Conservation (phyloP, 92 coral and sea anemone genomes). For the Parazoanthus darwini region DNA sequence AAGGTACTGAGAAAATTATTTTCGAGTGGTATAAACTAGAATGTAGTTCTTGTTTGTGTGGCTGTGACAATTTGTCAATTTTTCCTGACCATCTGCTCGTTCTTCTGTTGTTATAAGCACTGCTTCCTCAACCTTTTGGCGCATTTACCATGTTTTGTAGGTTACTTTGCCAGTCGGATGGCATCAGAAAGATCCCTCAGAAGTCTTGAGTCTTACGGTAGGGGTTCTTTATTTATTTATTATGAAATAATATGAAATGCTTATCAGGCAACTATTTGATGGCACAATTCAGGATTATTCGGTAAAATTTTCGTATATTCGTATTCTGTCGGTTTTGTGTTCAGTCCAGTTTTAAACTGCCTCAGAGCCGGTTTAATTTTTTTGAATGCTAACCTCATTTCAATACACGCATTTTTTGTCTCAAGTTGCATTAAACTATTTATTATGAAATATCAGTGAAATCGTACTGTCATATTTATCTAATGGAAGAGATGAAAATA, state of each 20-base stretch:
- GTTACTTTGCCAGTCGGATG: constrained; percentile 96
- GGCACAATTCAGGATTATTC: not conserved
- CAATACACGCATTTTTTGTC: too few species aligned
- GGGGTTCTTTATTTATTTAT: constrained; percentile 29
- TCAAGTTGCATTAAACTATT: too few species aligned
- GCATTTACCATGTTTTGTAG: constrained; percentile 48
- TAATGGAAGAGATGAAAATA: too few species aligned
- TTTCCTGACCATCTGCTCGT: not conserved
- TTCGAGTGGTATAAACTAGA: not conserved
- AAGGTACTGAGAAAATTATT: constrained; percentile 61
- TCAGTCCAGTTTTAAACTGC: not conserved
- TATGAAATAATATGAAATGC: not conserved
- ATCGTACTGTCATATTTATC: too few species aligned
- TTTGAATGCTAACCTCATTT: too few species aligned
- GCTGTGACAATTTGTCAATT: not conserved
- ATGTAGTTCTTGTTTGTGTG: not conserved
- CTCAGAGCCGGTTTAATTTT: not conserved
- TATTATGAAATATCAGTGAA: too few species aligned
- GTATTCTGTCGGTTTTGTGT: not conserved
- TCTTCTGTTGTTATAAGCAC: not conserved
- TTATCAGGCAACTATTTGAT: not conserved
- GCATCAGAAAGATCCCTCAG: constrained; percentile 93
- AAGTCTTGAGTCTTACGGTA: constrained; percentile 75
- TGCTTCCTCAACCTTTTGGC: not conserved
- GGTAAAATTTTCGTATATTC: not conserved